Evolutionary conservation across 2,888 invertebrate species (phyloP).

Genomic region (Phanerotoma sp.): DNA sequence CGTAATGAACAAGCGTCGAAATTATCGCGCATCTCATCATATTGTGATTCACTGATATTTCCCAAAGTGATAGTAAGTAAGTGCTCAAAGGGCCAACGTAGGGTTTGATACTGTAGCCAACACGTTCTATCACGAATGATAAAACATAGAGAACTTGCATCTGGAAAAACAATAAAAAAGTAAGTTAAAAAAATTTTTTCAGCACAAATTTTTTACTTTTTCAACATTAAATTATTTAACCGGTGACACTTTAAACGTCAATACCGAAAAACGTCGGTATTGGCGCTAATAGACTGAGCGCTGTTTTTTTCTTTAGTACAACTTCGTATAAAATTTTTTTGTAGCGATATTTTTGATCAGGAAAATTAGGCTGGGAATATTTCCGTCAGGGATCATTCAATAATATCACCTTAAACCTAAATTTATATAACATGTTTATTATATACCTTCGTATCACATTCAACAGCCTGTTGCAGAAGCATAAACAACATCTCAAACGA

Average conservation of each 20-base stretch:
- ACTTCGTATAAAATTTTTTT: not conserved
- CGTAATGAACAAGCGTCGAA: conserved; percentile 80
- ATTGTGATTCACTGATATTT: conserved; percentile 81
- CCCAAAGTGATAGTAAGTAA: conserved; percentile 87
- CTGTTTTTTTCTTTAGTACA: no score
- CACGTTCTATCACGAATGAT: conserved; percentile 85
- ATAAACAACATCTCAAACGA: conserved; percentile 79
- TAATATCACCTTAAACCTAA: no score
- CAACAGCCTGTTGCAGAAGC: conserved; percentile 81
- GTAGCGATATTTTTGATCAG: no score
- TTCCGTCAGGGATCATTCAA: no score
- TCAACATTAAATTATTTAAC: no score
- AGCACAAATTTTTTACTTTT: no score
- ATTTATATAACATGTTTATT: no score
- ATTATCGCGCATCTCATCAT: conserved; percentile 91
- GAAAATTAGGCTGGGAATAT: no score
- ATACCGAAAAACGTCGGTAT: no score
- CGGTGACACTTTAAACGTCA: no score
- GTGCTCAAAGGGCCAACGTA: conserved; percentile 72
- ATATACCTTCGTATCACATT: conserved; percentile 86
- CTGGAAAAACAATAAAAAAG: conserved; percentile 55
- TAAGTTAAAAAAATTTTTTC: no score
- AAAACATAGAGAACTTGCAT: conserved; percentile 90
- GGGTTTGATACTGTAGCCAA: conserved; percentile 73
- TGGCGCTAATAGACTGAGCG: no score